Percentiles rank a stretch among this genome's conserved stretches.
Evolutionary conservation across 92 coral and sea anemone genomes (phyloP).

Genomic region (Zoanthus sansibaricus): DNA sequence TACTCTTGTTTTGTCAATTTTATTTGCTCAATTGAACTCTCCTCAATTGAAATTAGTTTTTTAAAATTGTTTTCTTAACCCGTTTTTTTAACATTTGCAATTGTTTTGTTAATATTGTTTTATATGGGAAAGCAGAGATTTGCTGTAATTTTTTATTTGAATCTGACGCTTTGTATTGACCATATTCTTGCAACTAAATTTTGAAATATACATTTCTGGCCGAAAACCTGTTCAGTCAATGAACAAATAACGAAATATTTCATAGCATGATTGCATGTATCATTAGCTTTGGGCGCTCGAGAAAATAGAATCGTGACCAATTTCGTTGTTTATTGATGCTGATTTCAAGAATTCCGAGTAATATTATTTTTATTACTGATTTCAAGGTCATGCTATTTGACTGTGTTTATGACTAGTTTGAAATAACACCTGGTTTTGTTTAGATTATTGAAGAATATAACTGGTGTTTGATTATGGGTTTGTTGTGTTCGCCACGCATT

Average conservation of each 20-base stretch:
- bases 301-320: neutral
- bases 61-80: neutral
- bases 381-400: neutral
- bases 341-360: neutral
- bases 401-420: neutral
- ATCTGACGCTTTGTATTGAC: neutral
- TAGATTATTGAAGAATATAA: neutral
- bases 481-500: slow-evolving; percentile 26
- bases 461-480: neutral
- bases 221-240: neutral
- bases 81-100: neutral
- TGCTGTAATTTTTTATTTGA: neutral
- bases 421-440: neutral
- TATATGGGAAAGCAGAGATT: neutral
- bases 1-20: neutral
- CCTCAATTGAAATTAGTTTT: neutral
- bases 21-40: neutral
- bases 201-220: neutral
- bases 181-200: neutral
- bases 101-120: neutral
- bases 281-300: neutral
- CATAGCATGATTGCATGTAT: neutral
- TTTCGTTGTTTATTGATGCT: neutral
- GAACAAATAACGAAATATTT: neutral
- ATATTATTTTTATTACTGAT: neutral